A percentile compares a stretch with the other conserved stretches of the same genome.
Conservation (phyloP, 2,888 invertebrate species). For the Ophioninae sp. region DNA sequence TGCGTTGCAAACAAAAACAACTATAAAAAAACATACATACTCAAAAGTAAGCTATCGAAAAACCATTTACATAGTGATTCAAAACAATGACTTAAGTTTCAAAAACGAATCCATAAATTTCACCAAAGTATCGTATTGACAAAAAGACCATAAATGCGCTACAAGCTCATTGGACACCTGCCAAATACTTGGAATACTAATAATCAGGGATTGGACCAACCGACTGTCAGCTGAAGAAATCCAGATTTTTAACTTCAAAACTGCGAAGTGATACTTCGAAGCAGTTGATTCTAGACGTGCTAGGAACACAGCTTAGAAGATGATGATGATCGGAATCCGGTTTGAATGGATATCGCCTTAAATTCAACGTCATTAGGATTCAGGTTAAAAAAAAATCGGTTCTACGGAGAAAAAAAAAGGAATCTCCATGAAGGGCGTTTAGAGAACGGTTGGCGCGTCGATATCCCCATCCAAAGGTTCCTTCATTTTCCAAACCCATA, state of each 20-base stretch:
- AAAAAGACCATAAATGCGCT: too few relatives aligned
- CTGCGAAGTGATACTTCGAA: not conserved
- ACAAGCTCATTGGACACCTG: not conserved
- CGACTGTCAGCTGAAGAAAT: not conserved
- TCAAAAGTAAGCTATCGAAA: too few relatives aligned
- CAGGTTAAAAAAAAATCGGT: slow-evolving; percentile 11
- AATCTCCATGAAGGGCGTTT: slow-evolving; percentile 30
- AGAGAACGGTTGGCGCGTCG: slow-evolving; percentile 42
- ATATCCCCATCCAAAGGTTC: slow-evolving; percentile 53
- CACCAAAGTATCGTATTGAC: too few relatives aligned
- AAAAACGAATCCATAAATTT: too few relatives aligned
- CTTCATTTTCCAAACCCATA: slow-evolving; percentile 63
- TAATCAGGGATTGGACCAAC: not conserved
- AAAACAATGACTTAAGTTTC: too few relatives aligned
- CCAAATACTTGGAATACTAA: not conserved
- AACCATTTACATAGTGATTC: too few relatives aligned
- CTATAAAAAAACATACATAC: too few relatives aligned
- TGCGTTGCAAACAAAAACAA: too few relatives aligned
- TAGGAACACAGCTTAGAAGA: not conserved
- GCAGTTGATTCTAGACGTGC: not conserved
- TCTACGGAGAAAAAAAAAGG: slow-evolving; percentile 24
- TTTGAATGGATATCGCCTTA: slow-evolving; percentile 7
- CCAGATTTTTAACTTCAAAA: not conserved
- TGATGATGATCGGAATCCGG: not conserved
- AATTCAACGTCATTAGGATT: slow-evolving; percentile 5